Percentiles rank a stretch among this genome's conserved stretches.
phyloP scores from a whole-genome alignment of 2,113 vertebrate genomes.

The Polypterus bichir region DNA sequence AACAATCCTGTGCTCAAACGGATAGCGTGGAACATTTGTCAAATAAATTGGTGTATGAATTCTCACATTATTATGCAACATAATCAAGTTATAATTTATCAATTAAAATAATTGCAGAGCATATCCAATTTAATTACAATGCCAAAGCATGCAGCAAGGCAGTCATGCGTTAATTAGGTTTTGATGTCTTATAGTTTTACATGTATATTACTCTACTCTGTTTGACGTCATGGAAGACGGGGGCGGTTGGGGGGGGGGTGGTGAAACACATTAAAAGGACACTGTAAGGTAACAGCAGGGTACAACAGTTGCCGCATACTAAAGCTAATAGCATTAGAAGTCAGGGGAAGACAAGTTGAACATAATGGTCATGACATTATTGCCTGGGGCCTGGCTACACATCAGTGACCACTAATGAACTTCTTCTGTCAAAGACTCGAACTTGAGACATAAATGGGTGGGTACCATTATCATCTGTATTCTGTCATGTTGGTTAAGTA shows the following conservation, averaged over 20 bases:
- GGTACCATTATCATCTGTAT: constrained; percentile 33
- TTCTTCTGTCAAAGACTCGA: constrained; percentile 37
- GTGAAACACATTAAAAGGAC: not conserved
- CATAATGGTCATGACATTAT: constrained; percentile 31
- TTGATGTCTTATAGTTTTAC: constrained; percentile 14
- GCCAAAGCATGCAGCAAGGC: constrained; percentile 34
- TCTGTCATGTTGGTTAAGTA: constrained; percentile 17
- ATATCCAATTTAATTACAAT: constrained; percentile 54
- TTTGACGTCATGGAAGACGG: constrained; percentile 14
- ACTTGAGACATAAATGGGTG: constrained; percentile 23
- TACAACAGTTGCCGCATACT: not conserved
- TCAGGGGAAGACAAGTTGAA: constrained; percentile 14
- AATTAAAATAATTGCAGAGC: constrained; percentile 56
- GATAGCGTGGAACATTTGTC: constrained; percentile 29
- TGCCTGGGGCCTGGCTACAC: constrained; percentile 30
- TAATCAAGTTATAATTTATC: constrained; percentile 57
- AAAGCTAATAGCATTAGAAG: constrained; percentile 5
- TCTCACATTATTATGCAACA: constrained; percentile 45
- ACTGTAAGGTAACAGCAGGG: not conserved
- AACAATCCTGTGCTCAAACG: constrained; percentile 25
- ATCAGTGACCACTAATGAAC: constrained; percentile 46
- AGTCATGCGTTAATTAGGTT: constrained; percentile 30
- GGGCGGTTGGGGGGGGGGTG: not conserved
- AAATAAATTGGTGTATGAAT: constrained; percentile 39
- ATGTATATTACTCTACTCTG: constrained; percentile 16